Evolutionary conservation across 2,113 vertebrate genomes (phyloP).

Genomic region (Agapornis roseicollis): DNA sequence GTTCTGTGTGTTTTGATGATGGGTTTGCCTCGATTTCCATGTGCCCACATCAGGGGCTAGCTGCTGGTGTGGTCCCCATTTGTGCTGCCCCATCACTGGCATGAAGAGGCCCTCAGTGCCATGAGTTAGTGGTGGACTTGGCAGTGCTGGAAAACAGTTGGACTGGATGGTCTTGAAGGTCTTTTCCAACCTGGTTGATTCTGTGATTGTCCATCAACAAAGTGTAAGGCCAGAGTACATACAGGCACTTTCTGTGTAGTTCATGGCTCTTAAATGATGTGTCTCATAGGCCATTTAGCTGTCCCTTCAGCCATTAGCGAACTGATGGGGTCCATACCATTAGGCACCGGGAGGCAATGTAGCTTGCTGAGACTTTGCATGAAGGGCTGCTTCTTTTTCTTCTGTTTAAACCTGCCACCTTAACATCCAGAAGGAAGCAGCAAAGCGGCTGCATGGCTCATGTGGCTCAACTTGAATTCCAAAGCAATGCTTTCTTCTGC

Average conservation of each 20-base stretch:
- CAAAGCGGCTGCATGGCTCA: neutral
- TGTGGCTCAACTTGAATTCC: neutral
- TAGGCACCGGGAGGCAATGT: accelerated
- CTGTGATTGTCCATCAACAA: neutral
- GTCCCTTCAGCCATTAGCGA: neutral
- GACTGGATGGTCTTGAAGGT: neutral
- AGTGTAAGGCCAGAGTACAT: too few species aligned
- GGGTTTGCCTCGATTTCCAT: neutral
- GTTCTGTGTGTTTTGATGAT: neutral
- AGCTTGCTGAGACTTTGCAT: neutral
- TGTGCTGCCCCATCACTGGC: neutral
- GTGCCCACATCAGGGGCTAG: neutral
- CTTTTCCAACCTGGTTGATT: neutral
- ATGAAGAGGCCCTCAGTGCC: neutral
- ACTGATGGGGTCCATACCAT: neutral
- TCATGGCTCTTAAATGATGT: neutral
- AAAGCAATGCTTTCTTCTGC: neutral
- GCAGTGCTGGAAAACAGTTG: neutral
- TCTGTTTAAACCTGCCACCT: neutral
- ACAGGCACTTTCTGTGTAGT: neutral
- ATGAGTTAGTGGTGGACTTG: neutral
- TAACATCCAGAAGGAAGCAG: neutral
- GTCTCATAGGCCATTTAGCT: accelerated
- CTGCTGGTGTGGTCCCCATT: accelerated
- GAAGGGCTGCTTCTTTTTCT: neutral